Base-by-base conservation (phyloP, 2,888 invertebrate genomes). In the Cyclophora albipunctata region DNA sequence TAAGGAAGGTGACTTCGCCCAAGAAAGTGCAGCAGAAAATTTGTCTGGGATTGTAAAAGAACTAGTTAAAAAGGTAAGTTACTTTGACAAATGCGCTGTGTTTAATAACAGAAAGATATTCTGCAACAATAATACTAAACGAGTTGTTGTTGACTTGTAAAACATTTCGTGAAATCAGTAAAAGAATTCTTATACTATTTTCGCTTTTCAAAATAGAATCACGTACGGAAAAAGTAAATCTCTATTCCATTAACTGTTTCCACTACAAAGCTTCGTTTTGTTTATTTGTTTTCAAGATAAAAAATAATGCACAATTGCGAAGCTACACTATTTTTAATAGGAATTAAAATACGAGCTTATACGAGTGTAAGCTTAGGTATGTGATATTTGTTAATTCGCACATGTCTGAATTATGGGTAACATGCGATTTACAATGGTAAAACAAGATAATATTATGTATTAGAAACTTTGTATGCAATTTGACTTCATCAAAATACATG, bases 41-140 rank as follows among this genome's bases (percentile, higher is more conserved):
- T 97, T 96, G 95, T 94, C 96, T 68, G 96, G 96, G 47, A 93
- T 96, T 90, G 93, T 97, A 42, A 96, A 96, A 6, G 96, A 96
- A 80, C 90, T 97, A 56, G 92, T 96, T 46, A 91, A 95, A 79
- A 93, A 95, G 91, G 96, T 96, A 89, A 90, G 91, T 53, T 37
- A 7, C 34, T 64, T 41, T 52, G 2, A 20, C 20, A 2, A 20
- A 20, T 20, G 20, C 20, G 1, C 20, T 20, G n/a, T n/a, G n/a
- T n/a, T n/a, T n/a, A n/a, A n/a, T n/a, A 1, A 20, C 20, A 20
- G 20, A 20, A 20, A 20, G 20, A 20, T 20, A 20, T 20, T 20
- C 2, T 1, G 2, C 20, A 20, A 20, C 20, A 20, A 20, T 20
- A 20, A 20, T 20, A 20, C 20, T 20, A 20, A 20, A 20, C 20